Percentiles rank a stretch among this genome's conserved stretches.
Conservation (phyloP, 2,113 vertebrate genomes). For the Tragulus kanchil region DNA sequence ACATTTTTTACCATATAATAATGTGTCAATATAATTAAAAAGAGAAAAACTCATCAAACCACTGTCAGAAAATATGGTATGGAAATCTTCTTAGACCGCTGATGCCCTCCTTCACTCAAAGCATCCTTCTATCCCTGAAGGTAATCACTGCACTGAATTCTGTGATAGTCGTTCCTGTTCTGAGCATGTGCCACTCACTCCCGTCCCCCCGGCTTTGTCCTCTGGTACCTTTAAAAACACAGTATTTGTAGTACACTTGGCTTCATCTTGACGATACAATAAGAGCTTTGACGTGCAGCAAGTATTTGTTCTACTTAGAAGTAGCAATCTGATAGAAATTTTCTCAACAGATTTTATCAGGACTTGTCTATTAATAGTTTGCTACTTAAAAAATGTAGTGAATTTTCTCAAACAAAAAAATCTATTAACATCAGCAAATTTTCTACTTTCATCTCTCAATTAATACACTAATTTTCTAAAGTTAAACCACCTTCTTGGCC, state of each 20-base stretch:
- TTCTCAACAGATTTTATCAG: neutral
- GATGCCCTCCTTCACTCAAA: neutral
- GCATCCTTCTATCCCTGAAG: neutral
- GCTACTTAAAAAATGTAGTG: neutral
- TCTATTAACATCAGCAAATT: neutral
- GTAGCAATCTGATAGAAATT: neutral
- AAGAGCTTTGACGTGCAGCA: neutral
- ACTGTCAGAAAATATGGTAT: neutral
- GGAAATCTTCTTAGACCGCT: neutral
- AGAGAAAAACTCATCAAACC: neutral
- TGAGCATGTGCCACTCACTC: neutral
- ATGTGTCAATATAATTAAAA: neutral
- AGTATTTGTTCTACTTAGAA: neutral
- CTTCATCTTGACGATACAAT: neutral
- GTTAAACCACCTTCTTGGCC: neutral
- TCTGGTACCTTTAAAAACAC: neutral
- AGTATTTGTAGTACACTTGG: neutral
- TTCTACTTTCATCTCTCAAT: neutral
- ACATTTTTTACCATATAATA: neutral
- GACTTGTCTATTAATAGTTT: neutral
- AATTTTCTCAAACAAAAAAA: neutral
- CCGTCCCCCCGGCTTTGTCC: neutral
- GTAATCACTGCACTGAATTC: neutral
- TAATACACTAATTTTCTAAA: neutral
- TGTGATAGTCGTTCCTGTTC: neutral